Evolutionary conservation across 1,140 invertebrate genomes (phyloP).

Genomic region (Agrypnia vestita): DNA sequence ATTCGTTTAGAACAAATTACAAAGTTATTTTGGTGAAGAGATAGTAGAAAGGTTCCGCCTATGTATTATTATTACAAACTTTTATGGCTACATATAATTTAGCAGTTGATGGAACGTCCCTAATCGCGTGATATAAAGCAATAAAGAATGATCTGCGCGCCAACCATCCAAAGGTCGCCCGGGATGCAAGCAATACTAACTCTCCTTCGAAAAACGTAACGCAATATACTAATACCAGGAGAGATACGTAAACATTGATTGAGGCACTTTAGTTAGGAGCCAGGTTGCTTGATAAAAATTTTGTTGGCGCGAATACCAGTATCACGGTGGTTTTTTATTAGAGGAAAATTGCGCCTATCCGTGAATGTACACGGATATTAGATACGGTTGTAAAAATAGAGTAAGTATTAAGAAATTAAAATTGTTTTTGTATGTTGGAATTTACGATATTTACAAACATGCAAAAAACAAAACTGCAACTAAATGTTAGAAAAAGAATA

Average conservation of each 20-base stretch:
- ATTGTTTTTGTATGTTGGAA: slow-evolving; percentile 1
- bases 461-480: too few species aligned
- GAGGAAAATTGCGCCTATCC: slow-evolving; percentile 24
- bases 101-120: slow-evolving; percentile 59
- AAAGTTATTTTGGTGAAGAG: slow-evolving; percentile 33
- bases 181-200: too few species aligned
- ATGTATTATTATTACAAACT: slow-evolving; percentile 58
- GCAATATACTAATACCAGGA: not conserved
- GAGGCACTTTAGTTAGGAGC: too few species aligned
- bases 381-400: slow-evolving; percentile 26
- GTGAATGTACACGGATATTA: slow-evolving; percentile 33
- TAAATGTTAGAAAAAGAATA: too few species aligned
- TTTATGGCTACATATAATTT: slow-evolving; percentile 58
- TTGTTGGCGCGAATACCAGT: not conserved
- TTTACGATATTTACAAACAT: not conserved
- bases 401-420: slow-evolving; percentile 36
- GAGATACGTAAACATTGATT: too few species aligned
- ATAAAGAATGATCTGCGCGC: not conserved
- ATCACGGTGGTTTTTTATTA: slow-evolving; percentile 30
- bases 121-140: slow-evolving; percentile 51
- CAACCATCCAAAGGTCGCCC: not conserved
- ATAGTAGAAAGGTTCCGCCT: slow-evolving; percentile 44
- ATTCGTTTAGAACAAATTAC: slow-evolving; percentile 15
- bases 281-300: not conserved
- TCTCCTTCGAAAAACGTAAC: too few species aligned